Percentiles rank a stretch among this genome's conserved stretches.
Conservation (phyloP, 1,140 invertebrate species). For the Drosophila orosa region DNA sequence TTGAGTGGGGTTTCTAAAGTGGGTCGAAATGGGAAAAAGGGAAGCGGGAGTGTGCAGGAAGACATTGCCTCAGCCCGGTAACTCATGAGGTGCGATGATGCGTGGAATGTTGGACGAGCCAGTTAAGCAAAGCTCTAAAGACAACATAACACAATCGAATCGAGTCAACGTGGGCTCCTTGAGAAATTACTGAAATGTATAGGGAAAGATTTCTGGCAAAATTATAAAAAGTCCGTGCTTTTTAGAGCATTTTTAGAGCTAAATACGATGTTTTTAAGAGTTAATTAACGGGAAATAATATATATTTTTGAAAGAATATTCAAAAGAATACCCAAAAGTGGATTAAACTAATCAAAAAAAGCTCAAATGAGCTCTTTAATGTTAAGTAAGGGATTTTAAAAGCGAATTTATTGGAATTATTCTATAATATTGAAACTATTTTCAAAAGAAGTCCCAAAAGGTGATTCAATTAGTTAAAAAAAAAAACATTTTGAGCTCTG, state of each 20-base stretch:
- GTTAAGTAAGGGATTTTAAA: too few species aligned
- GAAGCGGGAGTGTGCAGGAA: neutral
- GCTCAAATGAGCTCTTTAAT: too few species aligned
- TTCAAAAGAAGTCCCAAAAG: too few species aligned
- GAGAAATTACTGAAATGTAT: neutral
- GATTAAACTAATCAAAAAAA: too few species aligned
- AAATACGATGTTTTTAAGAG: too few species aligned
- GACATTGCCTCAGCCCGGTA: constrained; percentile 13
- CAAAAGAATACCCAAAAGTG: too few species aligned
- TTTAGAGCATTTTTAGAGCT: neutral
- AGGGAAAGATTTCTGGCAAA: neutral
- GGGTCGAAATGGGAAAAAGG: constrained; percentile 1
- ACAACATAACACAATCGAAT: constrained; percentile 38
- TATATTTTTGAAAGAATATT: too few species aligned
- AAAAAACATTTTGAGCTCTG: too few species aligned
- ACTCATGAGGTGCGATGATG: constrained; percentile 50
- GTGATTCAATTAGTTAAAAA: too few species aligned
- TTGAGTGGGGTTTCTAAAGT: constrained; percentile 36
- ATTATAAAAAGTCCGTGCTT: accelerated
- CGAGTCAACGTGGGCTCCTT: constrained; percentile 12
- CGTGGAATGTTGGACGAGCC: constrained; percentile 48
- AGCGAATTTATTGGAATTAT: too few species aligned
- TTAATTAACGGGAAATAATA: too few species aligned
- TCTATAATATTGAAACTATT: too few species aligned
- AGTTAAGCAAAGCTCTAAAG: constrained; percentile 43